Evolutionary conservation across 1,140 invertebrate species (phyloP), one percentile per base, ranked within the genome.

Genomic region (Gonioctena quinquepunctata): DNA sequence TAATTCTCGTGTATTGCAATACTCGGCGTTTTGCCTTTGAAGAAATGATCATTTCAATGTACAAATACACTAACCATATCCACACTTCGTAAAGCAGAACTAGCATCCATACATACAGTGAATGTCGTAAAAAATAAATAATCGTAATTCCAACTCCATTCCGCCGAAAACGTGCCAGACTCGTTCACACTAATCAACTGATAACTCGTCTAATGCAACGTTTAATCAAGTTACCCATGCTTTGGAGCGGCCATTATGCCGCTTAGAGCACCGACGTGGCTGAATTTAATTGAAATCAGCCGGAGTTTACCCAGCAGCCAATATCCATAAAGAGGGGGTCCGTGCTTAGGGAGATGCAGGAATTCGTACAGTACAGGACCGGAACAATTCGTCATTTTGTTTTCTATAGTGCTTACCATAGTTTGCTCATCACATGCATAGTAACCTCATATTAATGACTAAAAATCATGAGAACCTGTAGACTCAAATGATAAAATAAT

Each of bases 301-400:
- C 63, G 7, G 21, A 52, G 50, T 63, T 52, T 61, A 63, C 52
- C 21, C 63, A 52, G 57, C 16, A 69, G 68, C 68, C 64, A 69
- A 69, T 69, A 69, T 66, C 60, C 48, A 69, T 69, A 69, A 69
- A 69, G n/a, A 18, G 60, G 21, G 61, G 59, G 23, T n/a, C n/a
- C n/a, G 8, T 16, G 8, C 23, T 65, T 25, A 23, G 8, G 23
- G 28, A 28, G 19, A 11, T 48, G 42, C 27, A 48, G 42, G 28
- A 63, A 49, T 48, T 26, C 26, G 11, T 42, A 2, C 33, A 42
- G 33, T 42, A n/a, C 2, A 3, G 33, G 33, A 42, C 33, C n/a
- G 2, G 13, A n/a, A n/a, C n/a, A n/a, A n/a, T n/a, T n/a, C n/a
- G n/a, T n/a, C n/a, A n/a, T n/a, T n/a, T n/a, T n/a, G n/a, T n/a